Base-by-base conservation (phyloP, 2,113 vertebrate genomes). In the Leucopsar rothschildi region DNA sequence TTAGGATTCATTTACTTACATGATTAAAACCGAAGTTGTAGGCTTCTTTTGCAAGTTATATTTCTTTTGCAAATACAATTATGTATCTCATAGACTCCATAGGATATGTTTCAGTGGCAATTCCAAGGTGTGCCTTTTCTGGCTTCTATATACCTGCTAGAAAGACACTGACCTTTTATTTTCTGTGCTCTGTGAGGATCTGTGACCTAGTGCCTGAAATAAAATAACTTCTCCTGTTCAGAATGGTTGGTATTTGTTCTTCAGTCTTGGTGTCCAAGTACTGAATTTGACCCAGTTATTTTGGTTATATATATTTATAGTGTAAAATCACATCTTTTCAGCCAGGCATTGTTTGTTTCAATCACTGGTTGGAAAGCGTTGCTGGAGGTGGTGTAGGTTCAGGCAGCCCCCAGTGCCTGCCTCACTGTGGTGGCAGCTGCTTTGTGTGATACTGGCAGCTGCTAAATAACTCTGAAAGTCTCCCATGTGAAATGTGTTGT, bases 281-380 rank as follows among this genome's bases (percentile, higher is more conserved):
- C 71, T 61, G 50, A 78, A 65, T 57, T 79, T 50, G 50, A 73
- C 57, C 37, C 77, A 56, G 19, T 72, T 59, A 12, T 15, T 88
- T 65, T 15, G 47, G 29, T 66, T 27, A 23, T 47, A 24, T 28
- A 15, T 35, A 17, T 66, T 39, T 64, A 4, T 29, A 66, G 25
- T 56, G 14, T 52, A 53, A 22, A 72, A 50, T 49, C 11, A 27
- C 37, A 13, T 17, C 15, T 88, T 71, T 86, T 53, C 42, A 87
- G 15, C 31, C 24, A 20, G 55, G 12, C 5, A 6, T 93, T 59
- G 11, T 8, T n/a, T 77, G 35, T 69, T 72, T 64, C 64, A 39
- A 11, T 73, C 9, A 3, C 15, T 63, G 4, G 31, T 64, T 82
- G 78, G 42, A 56, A 60, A 40, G 17, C 0, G 0, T 55, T 2